phyloP scores from a whole-genome alignment of 2,797 vertebrate genomes.

The Salarias fasciatus region DNA sequence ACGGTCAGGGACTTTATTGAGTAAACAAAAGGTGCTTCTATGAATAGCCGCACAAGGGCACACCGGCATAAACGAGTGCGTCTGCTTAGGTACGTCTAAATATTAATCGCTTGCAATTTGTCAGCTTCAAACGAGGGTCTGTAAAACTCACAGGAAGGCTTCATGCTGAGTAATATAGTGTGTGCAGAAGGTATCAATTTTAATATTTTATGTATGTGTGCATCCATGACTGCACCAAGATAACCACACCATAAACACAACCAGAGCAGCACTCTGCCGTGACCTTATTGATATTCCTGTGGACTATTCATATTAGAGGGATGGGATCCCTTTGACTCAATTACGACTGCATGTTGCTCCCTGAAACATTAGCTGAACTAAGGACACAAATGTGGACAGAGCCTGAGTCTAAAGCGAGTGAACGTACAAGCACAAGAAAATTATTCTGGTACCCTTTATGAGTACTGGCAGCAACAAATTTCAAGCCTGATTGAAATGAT shows the following conservation, averaged over 20 bases:
- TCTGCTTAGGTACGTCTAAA: constrained; percentile 20
- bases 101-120: constrained; percentile 41
- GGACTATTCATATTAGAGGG: constrained; percentile 21
- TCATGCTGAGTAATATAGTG: constrained; percentile 17
- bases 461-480: neutral
- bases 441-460: constrained; percentile 18
- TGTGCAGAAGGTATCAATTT: constrained; percentile 11
- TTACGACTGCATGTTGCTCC: constrained; percentile 57
- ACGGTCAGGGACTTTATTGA: constrained; percentile 47
- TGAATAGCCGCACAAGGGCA: constrained; percentile 32
- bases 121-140: constrained; percentile 30
- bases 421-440: constrained; percentile 10
- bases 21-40: constrained; percentile 36
- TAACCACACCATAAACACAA: neutral
- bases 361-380: constrained; percentile 50
- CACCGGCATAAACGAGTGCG: constrained; percentile 31
- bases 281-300: constrained; percentile 50
- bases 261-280: neutral
- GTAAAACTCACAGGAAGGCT: constrained; percentile 30
- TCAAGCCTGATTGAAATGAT: constrained; percentile 29
- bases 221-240: constrained; percentile 23
- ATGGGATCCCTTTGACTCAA: constrained; percentile 62
- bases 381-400: constrained; percentile 27
- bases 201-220: constrained; percentile 3
- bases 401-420: constrained; percentile 46